Evolutionary conservation across 2,113 vertebrate species (phyloP), one percentile per base, ranked within the genome.

Genomic region (Cyanoderma ruficeps): DNA sequence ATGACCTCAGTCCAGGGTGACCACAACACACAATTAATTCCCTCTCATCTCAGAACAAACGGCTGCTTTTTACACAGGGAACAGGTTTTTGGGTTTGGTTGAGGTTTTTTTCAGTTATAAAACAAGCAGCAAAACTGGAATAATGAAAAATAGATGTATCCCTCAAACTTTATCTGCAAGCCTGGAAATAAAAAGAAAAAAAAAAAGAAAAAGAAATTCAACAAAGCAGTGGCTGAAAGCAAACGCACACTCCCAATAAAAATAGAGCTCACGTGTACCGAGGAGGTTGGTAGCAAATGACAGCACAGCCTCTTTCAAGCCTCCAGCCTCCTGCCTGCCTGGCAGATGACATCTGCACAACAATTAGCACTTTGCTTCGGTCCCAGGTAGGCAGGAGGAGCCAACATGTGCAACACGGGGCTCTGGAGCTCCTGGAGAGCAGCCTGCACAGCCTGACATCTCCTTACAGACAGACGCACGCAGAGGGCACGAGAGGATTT

Each of bases 261-360:
- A 96, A 96, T 93, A 94, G 94, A 93, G 91, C 97, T 97, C 95
- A 95, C 91, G 90, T 94, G 93, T 93, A 95, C 74, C 2, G 15
- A 94, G 91, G 74, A 91, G 93, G 85, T 46, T 92, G 92, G 68
- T 75, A 80, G 80, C 83, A 92, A 96, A 90, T 42, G 88, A 81
- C 79, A 96, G 94, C 23, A 90, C 76, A 95, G 92, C 68, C 93
- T 84, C 83, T 92, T 92, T 64, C 81, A 96, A 93, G 92, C 93
- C 96, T 90, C 87, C 96, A 83, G 74, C 91, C 92, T 93, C 92
- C 85, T 61, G 95, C 85, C 76, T 93, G 93, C 79, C 96, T 95
- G 83, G 86, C 56, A 93, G 83, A 88, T 83, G 95, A 90, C 88
- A 96, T 94, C 94, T 78, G 82, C 88, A 86, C 83, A 92, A 94